Conservation (phyloP, 2,797 vertebrate genomes). For the Saxicola maurus region DNA sequence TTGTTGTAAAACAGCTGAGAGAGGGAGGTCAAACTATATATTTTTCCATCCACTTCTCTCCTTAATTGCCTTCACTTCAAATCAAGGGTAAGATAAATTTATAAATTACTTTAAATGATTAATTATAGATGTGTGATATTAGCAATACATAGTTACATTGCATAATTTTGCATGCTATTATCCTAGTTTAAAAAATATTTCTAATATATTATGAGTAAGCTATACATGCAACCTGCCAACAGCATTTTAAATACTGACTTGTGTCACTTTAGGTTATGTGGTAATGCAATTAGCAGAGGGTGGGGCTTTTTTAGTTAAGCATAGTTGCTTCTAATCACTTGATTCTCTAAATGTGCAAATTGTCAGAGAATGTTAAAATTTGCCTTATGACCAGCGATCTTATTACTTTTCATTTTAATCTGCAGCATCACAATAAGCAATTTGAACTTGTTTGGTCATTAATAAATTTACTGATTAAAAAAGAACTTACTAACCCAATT, state of each 20-base stretch:
- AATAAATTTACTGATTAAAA: not conserved
- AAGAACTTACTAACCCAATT: not conserved
- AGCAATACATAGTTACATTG: slow-evolving; percentile 55
- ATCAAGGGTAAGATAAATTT: slow-evolving; percentile 75
- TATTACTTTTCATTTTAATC: slow-evolving; percentile 12
- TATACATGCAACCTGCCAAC: slow-evolving; percentile 23
- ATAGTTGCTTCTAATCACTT: not conserved
- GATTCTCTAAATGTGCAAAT: slow-evolving; percentile 17
- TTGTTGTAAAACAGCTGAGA: slow-evolving; percentile 65
- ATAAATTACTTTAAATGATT: slow-evolving; percentile 73
- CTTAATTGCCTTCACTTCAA: slow-evolving; percentile 73
- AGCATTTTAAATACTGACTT: slow-evolving; percentile 44
- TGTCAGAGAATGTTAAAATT: slow-evolving; percentile 46
- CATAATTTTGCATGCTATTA: slow-evolving; percentile 66
- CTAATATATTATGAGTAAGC: slow-evolving; percentile 39
- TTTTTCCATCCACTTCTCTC: slow-evolving; percentile 65
- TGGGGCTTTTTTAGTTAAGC: slow-evolving; percentile 39
- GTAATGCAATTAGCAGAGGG: slow-evolving; percentile 18
- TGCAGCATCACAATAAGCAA: not conserved
- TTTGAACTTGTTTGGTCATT: not conserved
- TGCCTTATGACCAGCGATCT: not conserved
- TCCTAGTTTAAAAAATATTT: slow-evolving; percentile 56
- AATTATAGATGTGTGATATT: slow-evolving; percentile 64
- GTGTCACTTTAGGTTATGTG: slow-evolving; percentile 42
- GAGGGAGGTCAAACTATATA: slow-evolving; percentile 59